A percentile compares a stretch with the other conserved stretches of the same genome.
These are phyloP conservation scores for Metridium senile DNA, from an alignment of 92 coral and sea anemone species.

Conservation along the genomic window DNA sequence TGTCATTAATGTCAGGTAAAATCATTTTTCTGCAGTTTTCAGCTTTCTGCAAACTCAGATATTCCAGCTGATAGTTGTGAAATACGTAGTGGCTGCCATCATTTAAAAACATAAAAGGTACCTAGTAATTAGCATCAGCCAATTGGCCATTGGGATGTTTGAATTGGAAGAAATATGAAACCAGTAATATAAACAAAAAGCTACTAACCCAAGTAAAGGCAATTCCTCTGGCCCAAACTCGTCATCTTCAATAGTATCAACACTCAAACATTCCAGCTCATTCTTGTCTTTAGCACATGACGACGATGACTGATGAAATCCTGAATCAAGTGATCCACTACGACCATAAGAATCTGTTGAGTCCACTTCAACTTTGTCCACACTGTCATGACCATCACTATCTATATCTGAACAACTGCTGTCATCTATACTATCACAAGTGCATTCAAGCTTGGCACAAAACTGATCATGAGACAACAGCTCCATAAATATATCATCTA, in stretches of 20 bases:
- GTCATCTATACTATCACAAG: constrained; percentile 36
- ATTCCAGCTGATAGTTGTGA: too few relatives aligned
- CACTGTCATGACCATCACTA: constrained; percentile 35
- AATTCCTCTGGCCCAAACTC: constrained; percentile 70
- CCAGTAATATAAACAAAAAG: too few relatives aligned
- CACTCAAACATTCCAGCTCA: constrained; percentile 35
- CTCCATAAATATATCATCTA: constrained; percentile 11
- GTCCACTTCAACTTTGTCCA: constrained; percentile 32
- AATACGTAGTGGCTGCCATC: too few relatives aligned
- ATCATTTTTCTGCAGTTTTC: too few relatives aligned
- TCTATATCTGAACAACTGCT: constrained; percentile 64
- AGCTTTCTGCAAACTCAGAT: too few relatives aligned
- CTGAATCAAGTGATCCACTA: constrained; percentile 82
- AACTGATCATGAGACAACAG: constrained; percentile 30
- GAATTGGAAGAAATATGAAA: too few relatives aligned
- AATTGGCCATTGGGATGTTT: too few relatives aligned
- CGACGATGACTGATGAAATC: constrained; percentile 64
- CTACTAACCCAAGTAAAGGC: constrained; percentile 56
- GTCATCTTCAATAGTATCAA: constrained; percentile 44
- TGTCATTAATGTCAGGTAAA: too few relatives aligned
- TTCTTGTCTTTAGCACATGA: constrained; percentile 17
- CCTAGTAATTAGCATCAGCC: too few relatives aligned
- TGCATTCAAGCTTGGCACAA: constrained; percentile 35
- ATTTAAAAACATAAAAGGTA: too few relatives aligned
- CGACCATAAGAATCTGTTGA: constrained; percentile 71